Evolutionary conservation across 2,113 vertebrate genomes (phyloP), one percentile per base, ranked within the genome.

Genomic region (Macquaria ambigua): DNA sequence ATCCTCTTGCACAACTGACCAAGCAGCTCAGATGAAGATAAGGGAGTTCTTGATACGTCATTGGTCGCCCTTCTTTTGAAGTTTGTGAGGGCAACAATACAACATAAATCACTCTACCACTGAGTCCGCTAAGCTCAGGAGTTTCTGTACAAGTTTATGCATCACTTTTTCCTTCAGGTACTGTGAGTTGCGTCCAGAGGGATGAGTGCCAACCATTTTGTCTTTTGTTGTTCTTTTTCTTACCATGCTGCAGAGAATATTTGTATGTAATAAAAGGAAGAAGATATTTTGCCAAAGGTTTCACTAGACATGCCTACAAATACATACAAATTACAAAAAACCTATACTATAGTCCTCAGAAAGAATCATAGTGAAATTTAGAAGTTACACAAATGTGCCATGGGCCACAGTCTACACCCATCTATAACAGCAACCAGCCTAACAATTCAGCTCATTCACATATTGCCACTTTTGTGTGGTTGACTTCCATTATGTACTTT

Each of bases 11-110:
- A 77, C 62, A 83, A 76, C 76, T 71, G 16, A 80, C 48, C 52
- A 50, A 63, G 81, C 78, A 71, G 82, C 74, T 82, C 53, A 34
- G 41, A 72, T 15, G n/a, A 77, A 81, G 41, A 52, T 50, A 21
- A 43, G 58, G 1, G 18, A 61, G 53, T 14, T 81, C 56, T 53
- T 69, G 41, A 72, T 28, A 58, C 6, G 59, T 64, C 77, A 79
- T 58, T 69, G 84, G 68, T 56, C 74, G 72, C 55, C 64, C 62
- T 84, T 89, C 55, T 79, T 88, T 85, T 78, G 18, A 85, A 79
- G 85, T 81, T n/a, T 63, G 39, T 12, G 25, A 75, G 59, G 59
- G 46, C 46, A 78, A 55, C 66, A 81, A 58, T 39, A 46, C 56
- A 48, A 56, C 74, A 75, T 78, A 79, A 88, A 79, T 85, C 59